Evolutionary conservation across 2,113 vertebrate genomes (phyloP).

Genomic region (Hippocampus zosterae): DNA sequence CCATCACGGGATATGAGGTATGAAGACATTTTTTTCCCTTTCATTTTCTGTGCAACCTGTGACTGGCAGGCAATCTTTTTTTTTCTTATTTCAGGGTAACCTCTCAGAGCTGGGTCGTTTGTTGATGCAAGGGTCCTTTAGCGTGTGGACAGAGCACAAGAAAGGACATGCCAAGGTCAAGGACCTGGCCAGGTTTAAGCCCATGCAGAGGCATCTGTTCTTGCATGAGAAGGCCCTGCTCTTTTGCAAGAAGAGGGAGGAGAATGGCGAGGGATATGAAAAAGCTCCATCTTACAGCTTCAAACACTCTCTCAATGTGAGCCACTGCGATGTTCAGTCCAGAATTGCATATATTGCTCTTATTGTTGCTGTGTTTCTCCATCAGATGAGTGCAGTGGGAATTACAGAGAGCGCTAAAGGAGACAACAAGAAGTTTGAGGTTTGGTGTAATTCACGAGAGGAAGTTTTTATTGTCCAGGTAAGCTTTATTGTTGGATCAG

Average conservation of each 20-base stretch:
- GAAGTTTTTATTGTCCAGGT: constrained; percentile 98
- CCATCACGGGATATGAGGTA: constrained; percentile 97
- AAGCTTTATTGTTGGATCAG: neutral
- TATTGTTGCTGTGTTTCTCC: neutral
- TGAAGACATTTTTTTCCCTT: constrained; percentile 22
- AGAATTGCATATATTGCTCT: neutral
- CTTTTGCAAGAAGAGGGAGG: constrained; percentile 95
- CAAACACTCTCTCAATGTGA: constrained; percentile 92
- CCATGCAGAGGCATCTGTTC: constrained; percentile 96
- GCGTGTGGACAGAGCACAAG: constrained; percentile 95
- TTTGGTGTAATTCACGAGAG: constrained; percentile 95
- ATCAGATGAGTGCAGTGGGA: constrained; percentile 91
- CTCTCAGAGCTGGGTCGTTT: constrained; percentile 88
- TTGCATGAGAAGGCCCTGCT: constrained; percentile 91
- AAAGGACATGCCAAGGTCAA: constrained; percentile 95
- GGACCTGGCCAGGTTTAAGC: constrained; percentile 95
- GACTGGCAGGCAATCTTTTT: no score
- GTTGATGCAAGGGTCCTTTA: constrained; percentile 97
- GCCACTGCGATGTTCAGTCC: constrained; percentile 19
- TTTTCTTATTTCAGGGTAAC: constrained; percentile 77
- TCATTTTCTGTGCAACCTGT: neutral
- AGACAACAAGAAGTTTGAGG: constrained; percentile 94
- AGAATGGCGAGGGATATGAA: constrained; percentile 94
- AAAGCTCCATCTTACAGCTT: constrained; percentile 98
- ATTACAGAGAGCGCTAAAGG: constrained; percentile 96